Conservation (phyloP, 2,888 invertebrate genomes). For the Drosophila mayaguana region DNA sequence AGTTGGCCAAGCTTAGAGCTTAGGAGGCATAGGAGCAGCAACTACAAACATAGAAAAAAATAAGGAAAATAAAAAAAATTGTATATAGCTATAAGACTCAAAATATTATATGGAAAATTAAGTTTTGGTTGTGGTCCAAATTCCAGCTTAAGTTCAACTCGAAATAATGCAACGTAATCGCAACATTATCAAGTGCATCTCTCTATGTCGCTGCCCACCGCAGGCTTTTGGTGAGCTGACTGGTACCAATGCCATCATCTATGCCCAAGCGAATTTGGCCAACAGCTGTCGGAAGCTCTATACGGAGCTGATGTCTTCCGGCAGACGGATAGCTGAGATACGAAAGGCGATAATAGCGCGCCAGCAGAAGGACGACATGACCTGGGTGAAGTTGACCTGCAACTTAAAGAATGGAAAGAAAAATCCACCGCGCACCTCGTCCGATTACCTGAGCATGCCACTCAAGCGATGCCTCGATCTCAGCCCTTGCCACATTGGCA, state of each 20-base stretch:
- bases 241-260: not conserved
- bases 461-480: constrained; percentile 5
- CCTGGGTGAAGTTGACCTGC: constrained; percentile 28
- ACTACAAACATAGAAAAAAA: not conserved
- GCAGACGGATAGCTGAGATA: not conserved
- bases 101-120: not conserved
- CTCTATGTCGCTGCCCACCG: constrained; percentile 11
- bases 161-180: constrained; percentile 30
- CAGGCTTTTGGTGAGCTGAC: constrained; percentile 12
- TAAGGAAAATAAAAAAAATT: not conserved
- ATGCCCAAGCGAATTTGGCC: constrained; percentile 9
- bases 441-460: constrained; percentile 21
- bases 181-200: constrained; percentile 33
- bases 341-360: constrained; percentile 16
- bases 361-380: constrained; percentile 16
- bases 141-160: not conserved
- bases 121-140: not conserved
- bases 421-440: rapidly evolving
- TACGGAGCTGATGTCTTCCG: constrained; percentile 7
- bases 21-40: constrained; percentile 3
- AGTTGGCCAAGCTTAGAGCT: constrained; percentile 71
- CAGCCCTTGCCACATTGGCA: not conserved
- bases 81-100: not conserved
- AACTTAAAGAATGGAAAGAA: not conserved
- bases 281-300: constrained; percentile 35